A percentile compares a stretch with the other conserved stretches of the same genome.
Conservation (phyloP, 2,113 vertebrate species). For the Oryzias woworae region DNA sequence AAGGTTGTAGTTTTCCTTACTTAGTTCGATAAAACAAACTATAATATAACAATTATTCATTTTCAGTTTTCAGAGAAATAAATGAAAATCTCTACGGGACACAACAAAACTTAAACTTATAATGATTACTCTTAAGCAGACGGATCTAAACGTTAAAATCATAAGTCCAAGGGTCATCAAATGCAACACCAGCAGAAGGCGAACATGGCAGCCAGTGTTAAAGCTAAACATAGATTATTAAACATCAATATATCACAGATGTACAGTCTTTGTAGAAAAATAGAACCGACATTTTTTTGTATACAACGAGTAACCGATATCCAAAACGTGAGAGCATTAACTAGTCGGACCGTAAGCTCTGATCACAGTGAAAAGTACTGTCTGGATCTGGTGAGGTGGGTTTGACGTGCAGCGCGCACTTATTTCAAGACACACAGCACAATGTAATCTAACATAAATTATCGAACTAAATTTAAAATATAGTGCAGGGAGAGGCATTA, state of each 20-base stretch:
- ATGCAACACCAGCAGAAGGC: constrained; percentile 52
- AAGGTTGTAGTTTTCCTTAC: too few species aligned
- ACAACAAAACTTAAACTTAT: too few species aligned
- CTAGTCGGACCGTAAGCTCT: constrained; percentile 17
- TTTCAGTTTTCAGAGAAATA: too few species aligned
- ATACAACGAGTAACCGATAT: constrained; percentile 26
- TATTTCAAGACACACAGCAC: too few species aligned
- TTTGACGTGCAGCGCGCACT: background rate
- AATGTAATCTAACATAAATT: too few species aligned
- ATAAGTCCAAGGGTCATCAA: background rate
- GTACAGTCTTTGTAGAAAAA: constrained; percentile 16
- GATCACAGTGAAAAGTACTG: constrained; percentile 68
- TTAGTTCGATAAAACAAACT: too few species aligned
- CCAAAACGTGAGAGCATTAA: constrained; percentile 40
- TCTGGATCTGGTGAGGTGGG: constrained; percentile 75
- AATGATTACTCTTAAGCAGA: too few species aligned
- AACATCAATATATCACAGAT: constrained; percentile 20
- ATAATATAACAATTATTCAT: too few species aligned
- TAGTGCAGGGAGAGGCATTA: too few species aligned
- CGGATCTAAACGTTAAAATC: rapidly evolving
- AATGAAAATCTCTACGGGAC: too few species aligned
- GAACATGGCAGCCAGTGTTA: constrained; percentile 68
- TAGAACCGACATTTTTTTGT: constrained; percentile 10
- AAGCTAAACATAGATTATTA: constrained; percentile 42
- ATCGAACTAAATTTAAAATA: too few species aligned